Evolutionary conservation across 2,888 invertebrate species (phyloP).

Genomic region (Hyposoter dolosus): DNA sequence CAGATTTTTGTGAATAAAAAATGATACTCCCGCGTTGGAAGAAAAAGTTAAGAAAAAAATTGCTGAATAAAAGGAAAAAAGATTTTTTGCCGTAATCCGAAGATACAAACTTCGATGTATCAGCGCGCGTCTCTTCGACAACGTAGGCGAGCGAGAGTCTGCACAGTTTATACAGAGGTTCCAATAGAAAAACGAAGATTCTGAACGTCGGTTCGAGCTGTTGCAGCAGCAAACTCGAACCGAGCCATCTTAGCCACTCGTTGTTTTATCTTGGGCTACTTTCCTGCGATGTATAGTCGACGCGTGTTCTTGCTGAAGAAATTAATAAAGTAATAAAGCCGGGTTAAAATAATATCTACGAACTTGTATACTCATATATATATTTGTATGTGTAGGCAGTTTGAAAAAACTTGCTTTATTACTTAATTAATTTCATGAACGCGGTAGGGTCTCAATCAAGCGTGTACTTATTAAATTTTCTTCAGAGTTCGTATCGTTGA

Average conservation of each 20-base stretch:
- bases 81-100: not conserved
- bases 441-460: constrained; percentile 48
- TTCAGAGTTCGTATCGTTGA: constrained; percentile 36
- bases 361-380: not conserved
- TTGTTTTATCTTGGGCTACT: constrained; percentile 36
- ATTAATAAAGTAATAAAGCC: constrained; percentile 50
- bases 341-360: not conserved
- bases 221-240: not conserved
- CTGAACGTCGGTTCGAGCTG: constrained; percentile 35
- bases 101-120: not conserved
- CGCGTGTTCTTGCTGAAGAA: constrained; percentile 28
- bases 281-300: constrained; percentile 18
- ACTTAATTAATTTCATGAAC: constrained; percentile 43
- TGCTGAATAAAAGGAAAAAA: not conserved
- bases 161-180: not conserved
- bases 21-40: not conserved
- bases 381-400: constrained; percentile 1
- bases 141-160: not conserved
- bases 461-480: constrained; percentile 33
- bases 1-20: not conserved
- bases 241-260: constrained; percentile 17
- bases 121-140: not conserved
- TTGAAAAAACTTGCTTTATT: constrained; percentile 29
- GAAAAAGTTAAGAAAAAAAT: not conserved
- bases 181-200: constrained; percentile 23